Conservation (phyloP, 2,113 vertebrate genomes). For the Choloepus hoffmanni region DNA sequence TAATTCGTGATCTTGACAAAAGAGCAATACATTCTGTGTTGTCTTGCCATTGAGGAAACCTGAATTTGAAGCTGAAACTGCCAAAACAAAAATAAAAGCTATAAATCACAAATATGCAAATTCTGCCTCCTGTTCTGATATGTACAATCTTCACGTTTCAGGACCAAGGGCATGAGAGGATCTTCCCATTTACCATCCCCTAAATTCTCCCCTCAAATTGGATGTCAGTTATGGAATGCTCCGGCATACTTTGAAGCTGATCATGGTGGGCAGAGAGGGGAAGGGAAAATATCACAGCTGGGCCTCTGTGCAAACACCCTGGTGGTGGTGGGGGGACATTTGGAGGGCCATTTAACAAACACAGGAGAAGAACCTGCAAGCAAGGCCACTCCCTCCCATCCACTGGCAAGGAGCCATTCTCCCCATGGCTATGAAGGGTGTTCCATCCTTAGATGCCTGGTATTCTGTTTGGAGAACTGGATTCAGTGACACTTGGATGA, state of each 20-base stretch:
- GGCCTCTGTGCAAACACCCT: not conserved
- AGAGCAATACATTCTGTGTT: constrained; percentile 44
- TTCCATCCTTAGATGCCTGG: constrained; percentile 46
- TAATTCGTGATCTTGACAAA: constrained; percentile 69
- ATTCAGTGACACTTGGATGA: constrained; percentile 71
- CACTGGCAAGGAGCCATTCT: not conserved
- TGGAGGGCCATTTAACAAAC: not conserved
- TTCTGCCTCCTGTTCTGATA: constrained; percentile 33
- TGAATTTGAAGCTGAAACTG: constrained; percentile 64
- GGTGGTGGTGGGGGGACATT: not conserved
- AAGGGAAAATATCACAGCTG: not conserved
- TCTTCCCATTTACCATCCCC: not conserved
- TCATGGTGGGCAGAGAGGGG: not conserved
- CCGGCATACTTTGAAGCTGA: not conserved
- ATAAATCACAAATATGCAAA: constrained; percentile 64
- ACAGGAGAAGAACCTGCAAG: not conserved
- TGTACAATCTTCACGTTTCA: not conserved
- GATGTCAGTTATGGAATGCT: not conserved
- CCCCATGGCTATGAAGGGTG: constrained; percentile 38
- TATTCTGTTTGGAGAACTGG: constrained; percentile 59
- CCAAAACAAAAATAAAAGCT: constrained; percentile 73
- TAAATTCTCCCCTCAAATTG: not conserved
- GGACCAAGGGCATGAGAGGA: not conserved
- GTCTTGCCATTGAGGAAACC: not conserved
- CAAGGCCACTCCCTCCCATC: not conserved